Percentiles rank a stretch among this genome's conserved stretches.
Evolutionary conservation across 92 coral and sea anemone species (phyloP).

Genomic region (Parazoanthus darwini): DNA sequence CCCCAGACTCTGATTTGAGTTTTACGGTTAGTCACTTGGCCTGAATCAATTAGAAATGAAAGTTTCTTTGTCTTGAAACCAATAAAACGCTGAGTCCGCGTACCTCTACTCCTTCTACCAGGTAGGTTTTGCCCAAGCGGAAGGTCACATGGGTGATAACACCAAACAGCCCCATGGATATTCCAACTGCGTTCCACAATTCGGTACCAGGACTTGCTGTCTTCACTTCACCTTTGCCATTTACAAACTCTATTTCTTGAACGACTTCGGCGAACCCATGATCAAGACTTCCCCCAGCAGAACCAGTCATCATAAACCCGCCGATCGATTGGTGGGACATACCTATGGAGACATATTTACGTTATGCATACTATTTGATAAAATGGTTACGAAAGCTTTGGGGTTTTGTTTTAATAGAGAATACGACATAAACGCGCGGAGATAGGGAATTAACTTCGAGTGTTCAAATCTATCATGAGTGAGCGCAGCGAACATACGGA

Average conservation of each 20-base stretch:
- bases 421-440: too few species aligned
- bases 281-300: constrained; percentile 77
- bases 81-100: neutral
- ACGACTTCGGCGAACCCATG: constrained; percentile 70
- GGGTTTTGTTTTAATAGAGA: too few species aligned
- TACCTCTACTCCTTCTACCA: constrained; percentile 56
- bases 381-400: neutral
- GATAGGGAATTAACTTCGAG: too few species aligned
- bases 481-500: too few species aligned
- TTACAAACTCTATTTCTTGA: constrained; percentile 68
- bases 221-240: constrained; percentile 55
- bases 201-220: constrained; percentile 53
- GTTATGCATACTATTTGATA: neutral
- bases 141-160: constrained; percentile 72
- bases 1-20: too few species aligned
- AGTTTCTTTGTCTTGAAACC: too few species aligned
- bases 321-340: constrained; percentile 70
- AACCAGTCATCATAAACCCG: constrained; percentile 72
- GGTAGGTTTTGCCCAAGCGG: constrained; percentile 47
- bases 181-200: constrained; percentile 75
- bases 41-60: too few species aligned
- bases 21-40: too few species aligned
- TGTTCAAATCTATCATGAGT: too few species aligned
- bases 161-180: constrained; percentile 78
- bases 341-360: neutral